phyloP scores from a whole-genome alignment of 2,888 invertebrate species.

The Volucella bombylans region DNA sequence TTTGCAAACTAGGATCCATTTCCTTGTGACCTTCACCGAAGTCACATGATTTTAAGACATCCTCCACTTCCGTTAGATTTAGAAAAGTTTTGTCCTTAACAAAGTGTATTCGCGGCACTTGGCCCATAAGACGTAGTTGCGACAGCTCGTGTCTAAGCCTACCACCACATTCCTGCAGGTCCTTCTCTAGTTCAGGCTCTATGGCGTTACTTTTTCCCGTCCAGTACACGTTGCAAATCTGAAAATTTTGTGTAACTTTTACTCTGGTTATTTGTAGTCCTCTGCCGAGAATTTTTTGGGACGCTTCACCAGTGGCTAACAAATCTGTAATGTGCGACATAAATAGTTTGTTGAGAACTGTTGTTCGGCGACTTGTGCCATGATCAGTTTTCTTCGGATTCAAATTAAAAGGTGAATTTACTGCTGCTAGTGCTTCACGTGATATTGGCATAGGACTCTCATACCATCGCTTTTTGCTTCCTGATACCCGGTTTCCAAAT shows the following conservation, averaged over 20 bases:
- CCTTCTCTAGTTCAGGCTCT: conserved; percentile 83
- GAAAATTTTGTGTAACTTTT: conserved; percentile 86
- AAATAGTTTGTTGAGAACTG: conserved; percentile 90
- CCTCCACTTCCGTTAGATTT: conserved; percentile 85
- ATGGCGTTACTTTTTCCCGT: conserved; percentile 83
- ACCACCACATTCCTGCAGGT: conserved; percentile 85
- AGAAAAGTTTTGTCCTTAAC: conserved; percentile 87
- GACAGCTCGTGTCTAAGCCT: conserved; percentile 88
- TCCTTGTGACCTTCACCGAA: conserved; percentile 86
- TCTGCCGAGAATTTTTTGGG: conserved; percentile 85
- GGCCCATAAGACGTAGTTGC: conserved; percentile 88
- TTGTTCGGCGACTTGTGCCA: conserved; percentile 83
- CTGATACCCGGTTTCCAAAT: conserved; percentile 78
- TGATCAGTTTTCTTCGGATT: conserved; percentile 51
- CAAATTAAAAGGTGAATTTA: conserved; percentile 52
- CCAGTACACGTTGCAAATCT: conserved; percentile 89
- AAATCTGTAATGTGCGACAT: conserved; percentile 91
- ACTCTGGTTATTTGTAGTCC: conserved; percentile 89
- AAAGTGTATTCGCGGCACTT: conserved; percentile 89
- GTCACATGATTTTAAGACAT: conserved; percentile 85
- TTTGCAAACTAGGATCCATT: conserved; percentile 82
- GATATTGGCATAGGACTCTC: conserved; percentile 74
- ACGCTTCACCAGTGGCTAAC: conserved; percentile 88
- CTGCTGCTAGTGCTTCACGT: conserved; percentile 39
- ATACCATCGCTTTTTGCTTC: conserved; percentile 80